Conservation (phyloP, 2,888 invertebrate genomes). For the Conops quadrifasciatus region DNA sequence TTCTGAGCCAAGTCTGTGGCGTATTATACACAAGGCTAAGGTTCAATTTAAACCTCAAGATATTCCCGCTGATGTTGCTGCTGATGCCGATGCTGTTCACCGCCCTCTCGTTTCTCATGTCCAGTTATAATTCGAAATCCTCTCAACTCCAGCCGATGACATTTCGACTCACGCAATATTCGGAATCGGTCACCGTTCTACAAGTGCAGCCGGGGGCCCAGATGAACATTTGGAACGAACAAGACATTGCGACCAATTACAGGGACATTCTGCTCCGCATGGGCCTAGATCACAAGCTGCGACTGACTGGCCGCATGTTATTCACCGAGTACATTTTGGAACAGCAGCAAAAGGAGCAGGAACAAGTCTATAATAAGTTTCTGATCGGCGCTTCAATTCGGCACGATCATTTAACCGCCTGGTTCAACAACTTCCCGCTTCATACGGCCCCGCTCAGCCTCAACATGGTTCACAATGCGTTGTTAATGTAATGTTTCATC, state of each 20-base stretch:
- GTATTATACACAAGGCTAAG: conserved; percentile 68
- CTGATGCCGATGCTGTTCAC: conserved; percentile 5
- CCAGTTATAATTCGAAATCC: neutral
- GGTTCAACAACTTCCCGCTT: conserved; percentile 51
- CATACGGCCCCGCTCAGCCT: conserved; percentile 48
- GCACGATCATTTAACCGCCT: conserved; percentile 40
- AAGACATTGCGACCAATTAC: neutral
- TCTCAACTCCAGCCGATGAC: neutral
- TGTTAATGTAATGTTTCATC: conserved; percentile 30
- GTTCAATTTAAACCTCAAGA: neutral
- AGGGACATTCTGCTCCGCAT: neutral
- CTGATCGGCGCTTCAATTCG: conserved; percentile 47
- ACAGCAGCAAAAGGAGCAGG: neutral
- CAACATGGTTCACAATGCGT: conserved; percentile 51
- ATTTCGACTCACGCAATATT: conserved; percentile 5
- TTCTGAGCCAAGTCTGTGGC: conserved; percentile 69
- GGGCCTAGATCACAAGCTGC: conserved; percentile 1
- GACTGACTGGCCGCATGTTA: neutral
- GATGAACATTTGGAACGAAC: neutral
- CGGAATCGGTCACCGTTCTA: neutral
- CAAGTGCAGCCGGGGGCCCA: neutral
- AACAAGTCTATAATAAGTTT: conserved; percentile 24
- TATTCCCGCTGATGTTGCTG: neutral
- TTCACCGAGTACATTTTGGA: conserved; percentile 16
- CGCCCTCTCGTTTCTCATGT: neutral